phyloP scores from a whole-genome alignment of 2,113 vertebrate genomes.

The Oreochromis spilurus region DNA sequence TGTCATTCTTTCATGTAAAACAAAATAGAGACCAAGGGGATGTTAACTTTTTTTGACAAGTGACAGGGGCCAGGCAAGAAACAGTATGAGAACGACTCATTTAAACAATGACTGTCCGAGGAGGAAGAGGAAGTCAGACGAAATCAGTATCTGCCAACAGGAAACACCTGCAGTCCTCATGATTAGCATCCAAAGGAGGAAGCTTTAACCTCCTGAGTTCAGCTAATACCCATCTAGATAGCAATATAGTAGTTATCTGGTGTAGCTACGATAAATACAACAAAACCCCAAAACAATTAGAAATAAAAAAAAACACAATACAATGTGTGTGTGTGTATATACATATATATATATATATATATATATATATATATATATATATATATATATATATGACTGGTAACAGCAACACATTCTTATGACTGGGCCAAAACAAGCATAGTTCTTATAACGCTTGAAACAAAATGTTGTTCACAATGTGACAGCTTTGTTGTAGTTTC shows the following conservation, averaged over 20 bases:
- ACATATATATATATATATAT: rapidly evolving
- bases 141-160: not conserved
- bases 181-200: not conserved
- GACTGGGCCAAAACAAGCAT: not conserved
- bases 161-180: not conserved
- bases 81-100: not conserved
- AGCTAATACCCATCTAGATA: not conserved
- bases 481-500: not conserved
- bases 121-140: not conserved
- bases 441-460: not conserved
- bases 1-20: not conserved
- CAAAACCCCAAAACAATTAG: not conserved
- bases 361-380: too few species aligned
- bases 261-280: not conserved
- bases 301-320: not conserved
- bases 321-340: too few species aligned
- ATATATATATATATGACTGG: not conserved
- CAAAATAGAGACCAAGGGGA: not conserved
- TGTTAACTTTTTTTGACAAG: not conserved
- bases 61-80: not conserved
- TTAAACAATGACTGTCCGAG: not conserved
- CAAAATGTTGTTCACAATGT: not conserved
- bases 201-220: not conserved
- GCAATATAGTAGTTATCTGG: too few species aligned
- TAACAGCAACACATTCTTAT: not conserved